phyloP scores from a whole-genome alignment of 2,797 vertebrate genomes.

The Tokudaia tokunoshimensis region DNA sequence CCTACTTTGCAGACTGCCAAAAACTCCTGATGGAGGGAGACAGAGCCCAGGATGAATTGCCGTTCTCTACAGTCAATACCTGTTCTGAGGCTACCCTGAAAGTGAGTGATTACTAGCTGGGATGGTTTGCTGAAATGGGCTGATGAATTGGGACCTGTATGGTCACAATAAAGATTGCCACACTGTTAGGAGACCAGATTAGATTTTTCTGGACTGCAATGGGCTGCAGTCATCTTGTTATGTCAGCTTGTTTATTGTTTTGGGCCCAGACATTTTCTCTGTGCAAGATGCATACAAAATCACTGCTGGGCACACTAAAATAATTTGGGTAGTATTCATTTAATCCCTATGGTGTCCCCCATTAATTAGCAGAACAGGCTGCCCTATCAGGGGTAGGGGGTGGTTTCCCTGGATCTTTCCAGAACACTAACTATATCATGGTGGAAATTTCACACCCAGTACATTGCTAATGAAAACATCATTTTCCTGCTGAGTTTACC shows the following conservation, averaged over 20 bases:
- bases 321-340: constrained; percentile 82
- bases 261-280: constrained; percentile 73
- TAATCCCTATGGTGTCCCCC: constrained; percentile 76
- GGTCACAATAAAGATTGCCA: constrained; percentile 59
- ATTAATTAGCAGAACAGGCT: constrained; percentile 85
- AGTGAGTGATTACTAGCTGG: constrained; percentile 65
- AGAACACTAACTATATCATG: constrained; percentile 86
- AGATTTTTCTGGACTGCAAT: constrained; percentile 75
- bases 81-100: constrained; percentile 66
- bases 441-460: constrained; percentile 88
- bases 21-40: constrained; percentile 24
- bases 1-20: constrained; percentile 43
- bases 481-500: constrained; percentile 89
- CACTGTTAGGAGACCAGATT: constrained; percentile 63
- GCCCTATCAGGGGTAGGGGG: constrained; percentile 60
- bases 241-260: constrained; percentile 72
- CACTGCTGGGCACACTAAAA: constrained; percentile 74
- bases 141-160: constrained; percentile 73
- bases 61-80: constrained; percentile 57
- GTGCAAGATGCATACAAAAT: constrained; percentile 74
- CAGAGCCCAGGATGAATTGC: constrained; percentile 61
- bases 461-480: constrained; percentile 91
- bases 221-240: constrained; percentile 75
- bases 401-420: constrained; percentile 86
- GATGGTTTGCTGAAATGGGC: constrained; percentile 52